Evolutionary conservation across 2,888 invertebrate genomes (phyloP).

Genomic region (Fragum fragum): DNA sequence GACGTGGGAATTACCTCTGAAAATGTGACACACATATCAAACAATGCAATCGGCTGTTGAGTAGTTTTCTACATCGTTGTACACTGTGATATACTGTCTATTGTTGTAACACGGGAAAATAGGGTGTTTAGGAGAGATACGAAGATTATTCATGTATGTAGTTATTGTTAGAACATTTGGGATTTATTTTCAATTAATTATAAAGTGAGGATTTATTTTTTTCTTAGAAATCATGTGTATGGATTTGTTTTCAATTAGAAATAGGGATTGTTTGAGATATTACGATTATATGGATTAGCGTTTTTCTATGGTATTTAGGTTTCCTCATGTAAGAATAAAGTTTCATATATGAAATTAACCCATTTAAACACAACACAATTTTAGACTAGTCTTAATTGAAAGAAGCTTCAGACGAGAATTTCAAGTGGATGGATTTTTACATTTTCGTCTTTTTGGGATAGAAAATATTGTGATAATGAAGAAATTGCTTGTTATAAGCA

Average conservation of each 20-base stretch:
- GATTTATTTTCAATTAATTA: not conserved
- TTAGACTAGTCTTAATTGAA: too few species aligned
- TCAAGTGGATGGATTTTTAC: too few species aligned
- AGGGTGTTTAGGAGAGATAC: not conserved
- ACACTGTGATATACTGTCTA: not conserved
- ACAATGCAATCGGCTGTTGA: not conserved
- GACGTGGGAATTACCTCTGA: conserved; percentile 6
- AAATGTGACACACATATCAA: conserved; percentile 3
- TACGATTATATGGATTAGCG: too few species aligned
- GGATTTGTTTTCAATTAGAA: not conserved
- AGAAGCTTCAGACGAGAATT: too few species aligned
- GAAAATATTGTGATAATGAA: too few species aligned
- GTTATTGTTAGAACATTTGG: not conserved
- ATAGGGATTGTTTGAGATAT: too few species aligned
- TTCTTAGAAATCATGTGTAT: not conserved
- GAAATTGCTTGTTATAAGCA: too few species aligned
- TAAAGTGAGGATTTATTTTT: not conserved
- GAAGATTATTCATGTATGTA: not conserved
- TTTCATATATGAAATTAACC: too few species aligned
- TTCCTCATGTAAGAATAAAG: too few species aligned
- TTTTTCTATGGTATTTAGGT: too few species aligned
- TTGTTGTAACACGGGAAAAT: not conserved
- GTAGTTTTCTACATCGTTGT: not conserved
- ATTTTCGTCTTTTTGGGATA: too few species aligned
- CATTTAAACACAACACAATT: too few species aligned